A percentile compares a stretch with the other conserved stretches of the same genome.
phyloP scores from a whole-genome alignment of 2,888 invertebrate species.

The Saturnia pavonia region DNA sequence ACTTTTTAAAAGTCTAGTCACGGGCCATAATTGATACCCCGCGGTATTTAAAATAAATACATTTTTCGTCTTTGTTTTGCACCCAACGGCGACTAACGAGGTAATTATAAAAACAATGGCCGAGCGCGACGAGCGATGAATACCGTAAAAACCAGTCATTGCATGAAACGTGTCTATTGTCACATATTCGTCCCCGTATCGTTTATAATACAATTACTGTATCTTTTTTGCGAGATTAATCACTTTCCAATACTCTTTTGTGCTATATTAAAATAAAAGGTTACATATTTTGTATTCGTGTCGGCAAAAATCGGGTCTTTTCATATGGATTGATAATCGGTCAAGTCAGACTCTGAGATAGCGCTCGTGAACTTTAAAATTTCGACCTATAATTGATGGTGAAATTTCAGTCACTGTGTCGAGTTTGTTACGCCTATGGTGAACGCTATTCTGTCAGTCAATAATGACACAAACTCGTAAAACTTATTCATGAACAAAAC shows the following conservation, averaged over 20 bases:
- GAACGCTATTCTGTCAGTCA: no score
- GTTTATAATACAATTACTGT: conserved; percentile 43
- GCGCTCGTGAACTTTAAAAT: no score
- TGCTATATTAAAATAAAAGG: not conserved
- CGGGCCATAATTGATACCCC: not conserved
- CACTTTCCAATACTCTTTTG: conserved; percentile 21
- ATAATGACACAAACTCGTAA: no score
- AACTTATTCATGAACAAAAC: conserved; percentile 24
- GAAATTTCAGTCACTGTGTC: not conserved
- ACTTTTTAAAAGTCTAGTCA: not conserved
- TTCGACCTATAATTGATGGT: no score
- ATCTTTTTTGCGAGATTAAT: conserved; percentile 27
- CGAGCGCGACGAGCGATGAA: conserved; percentile 47
- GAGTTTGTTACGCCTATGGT: no score
- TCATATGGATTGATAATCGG: no score
- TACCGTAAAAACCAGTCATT: conserved; percentile 47
- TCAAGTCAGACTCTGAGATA: no score
- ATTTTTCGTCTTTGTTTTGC: conserved; percentile 32
- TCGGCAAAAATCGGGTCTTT: no score
- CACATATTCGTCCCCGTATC: conserved; percentile 55
- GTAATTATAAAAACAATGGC: conserved; percentile 68
- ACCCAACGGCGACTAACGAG: conserved; percentile 55
- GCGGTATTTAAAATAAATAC: not conserved
- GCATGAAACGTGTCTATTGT: conserved; percentile 52
- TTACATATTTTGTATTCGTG: not conserved